phyloP scores from a whole-genome alignment of 2,113 vertebrate species.

The Theropithecus gelada region DNA sequence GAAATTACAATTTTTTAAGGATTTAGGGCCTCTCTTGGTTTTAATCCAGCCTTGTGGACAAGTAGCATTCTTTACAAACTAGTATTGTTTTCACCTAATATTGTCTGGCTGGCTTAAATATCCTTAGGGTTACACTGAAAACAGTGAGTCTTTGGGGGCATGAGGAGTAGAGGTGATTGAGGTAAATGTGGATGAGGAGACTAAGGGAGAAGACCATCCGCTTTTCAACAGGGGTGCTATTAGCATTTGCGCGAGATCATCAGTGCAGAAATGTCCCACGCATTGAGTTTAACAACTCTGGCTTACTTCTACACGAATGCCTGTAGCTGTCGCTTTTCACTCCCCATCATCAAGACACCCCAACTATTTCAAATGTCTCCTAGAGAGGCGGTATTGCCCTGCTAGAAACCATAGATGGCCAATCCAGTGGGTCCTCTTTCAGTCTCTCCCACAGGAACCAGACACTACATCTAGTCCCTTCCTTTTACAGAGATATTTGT shows the following conservation, averaged over 20 bases:
- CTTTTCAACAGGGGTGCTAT: not conserved
- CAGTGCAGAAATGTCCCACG: not conserved
- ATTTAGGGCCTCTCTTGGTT: not conserved
- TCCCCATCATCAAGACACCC: not conserved
- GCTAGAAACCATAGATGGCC: not conserved
- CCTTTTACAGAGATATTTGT: not conserved
- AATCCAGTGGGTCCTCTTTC: not conserved
- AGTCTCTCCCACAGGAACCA: not conserved
- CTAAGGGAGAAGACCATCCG: not conserved
- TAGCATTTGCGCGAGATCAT: not conserved
- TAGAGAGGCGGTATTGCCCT: not conserved
- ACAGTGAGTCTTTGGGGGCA: too few species aligned
- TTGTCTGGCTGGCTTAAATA: not conserved
- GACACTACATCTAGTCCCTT: not conserved
- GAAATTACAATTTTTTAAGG: not conserved
- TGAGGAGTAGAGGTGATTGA: not conserved
- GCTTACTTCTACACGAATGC: not conserved
- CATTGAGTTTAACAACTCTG: not conserved
- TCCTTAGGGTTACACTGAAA: not conserved
- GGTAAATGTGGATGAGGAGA: not conserved
- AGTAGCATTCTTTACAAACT: not conserved
- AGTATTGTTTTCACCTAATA: not conserved
- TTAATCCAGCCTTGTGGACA: not conserved
- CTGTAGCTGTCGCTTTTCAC: not conserved
- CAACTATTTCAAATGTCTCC: not conserved